Evolutionary conservation across 2,113 vertebrate genomes (phyloP).

Genomic region (Alouatta palliata): DNA sequence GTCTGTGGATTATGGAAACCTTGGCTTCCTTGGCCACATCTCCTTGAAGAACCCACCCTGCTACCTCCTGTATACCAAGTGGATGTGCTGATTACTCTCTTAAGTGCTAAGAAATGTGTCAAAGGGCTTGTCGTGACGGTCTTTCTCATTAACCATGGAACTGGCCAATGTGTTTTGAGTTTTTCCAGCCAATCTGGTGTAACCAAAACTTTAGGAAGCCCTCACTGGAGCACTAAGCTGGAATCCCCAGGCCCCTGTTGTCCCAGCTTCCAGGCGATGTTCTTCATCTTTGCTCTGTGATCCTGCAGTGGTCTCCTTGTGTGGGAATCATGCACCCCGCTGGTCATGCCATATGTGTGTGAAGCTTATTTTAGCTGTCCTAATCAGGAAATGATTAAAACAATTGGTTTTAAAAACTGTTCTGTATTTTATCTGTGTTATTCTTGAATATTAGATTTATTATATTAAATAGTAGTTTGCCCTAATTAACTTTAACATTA

Average conservation of each 20-base stretch:
- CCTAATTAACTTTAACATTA: constrained; percentile 69
- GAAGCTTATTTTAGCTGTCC: not conserved
- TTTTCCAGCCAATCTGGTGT: not conserved
- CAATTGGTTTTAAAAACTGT: constrained; percentile 7
- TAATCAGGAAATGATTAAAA: constrained; percentile 52
- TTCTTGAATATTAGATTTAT: constrained; percentile 61
- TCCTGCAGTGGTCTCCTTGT: not conserved
- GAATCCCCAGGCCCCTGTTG: fast-evolving
- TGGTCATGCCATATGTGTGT: not conserved
- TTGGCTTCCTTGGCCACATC: not conserved
- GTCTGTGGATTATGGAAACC: not conserved
- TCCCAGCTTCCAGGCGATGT: not conserved
- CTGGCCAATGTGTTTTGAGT: not conserved
- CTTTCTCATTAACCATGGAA: too few relatives aligned
- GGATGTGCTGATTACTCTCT: not conserved
- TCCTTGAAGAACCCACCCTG: fast-evolving
- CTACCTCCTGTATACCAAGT: fast-evolving
- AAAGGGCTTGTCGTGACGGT: too few relatives aligned
- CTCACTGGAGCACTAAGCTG: not conserved
- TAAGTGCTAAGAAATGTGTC: not conserved
- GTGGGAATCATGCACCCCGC: not conserved
- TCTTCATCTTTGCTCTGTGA: not conserved
- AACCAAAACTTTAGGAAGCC: not conserved
- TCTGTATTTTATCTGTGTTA: constrained; percentile 56
- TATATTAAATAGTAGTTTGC: constrained; percentile 60